Conservation (phyloP, 2,888 invertebrate genomes). For the Mamestra brassicae region DNA sequence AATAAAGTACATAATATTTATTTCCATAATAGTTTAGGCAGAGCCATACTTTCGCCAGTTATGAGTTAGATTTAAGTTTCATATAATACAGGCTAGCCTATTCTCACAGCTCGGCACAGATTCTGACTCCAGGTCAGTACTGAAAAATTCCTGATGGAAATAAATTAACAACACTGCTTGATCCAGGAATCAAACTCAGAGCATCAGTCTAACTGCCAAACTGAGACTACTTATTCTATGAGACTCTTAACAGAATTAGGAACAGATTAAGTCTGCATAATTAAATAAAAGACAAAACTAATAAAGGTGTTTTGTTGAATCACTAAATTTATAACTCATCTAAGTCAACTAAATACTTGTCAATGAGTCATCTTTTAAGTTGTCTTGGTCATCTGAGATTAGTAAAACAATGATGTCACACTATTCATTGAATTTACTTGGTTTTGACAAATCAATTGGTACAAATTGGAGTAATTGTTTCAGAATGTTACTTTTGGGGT, state of each 20-base stretch:
- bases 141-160: too few relatives aligned
- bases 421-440: too few relatives aligned
- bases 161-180: too few relatives aligned
- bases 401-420: conserved; percentile 21
- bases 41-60: not conserved
- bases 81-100: not conserved
- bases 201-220: not conserved
- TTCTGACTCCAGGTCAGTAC: not conserved
- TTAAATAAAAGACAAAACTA: conserved; percentile 20
- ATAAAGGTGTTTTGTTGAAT: conserved; percentile 10
- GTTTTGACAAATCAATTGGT: not conserved
- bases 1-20: too few relatives aligned
- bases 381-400: conserved; percentile 27
- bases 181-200: not conserved
- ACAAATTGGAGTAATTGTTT: not conserved
- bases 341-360: conserved; percentile 7
- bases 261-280: not conserved
- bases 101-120: not conserved
- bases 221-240: not conserved
- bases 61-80: not conserved
- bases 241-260: not conserved
- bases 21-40: too few relatives aligned
- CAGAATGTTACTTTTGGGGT: not conserved
- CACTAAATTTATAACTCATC: conserved; percentile 21
- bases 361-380: conserved; percentile 29